These are phyloP conservation scores for Cepaea nemoralis DNA, from an alignment of 1,140 invertebrate species.

Conservation along the genomic window DNA sequence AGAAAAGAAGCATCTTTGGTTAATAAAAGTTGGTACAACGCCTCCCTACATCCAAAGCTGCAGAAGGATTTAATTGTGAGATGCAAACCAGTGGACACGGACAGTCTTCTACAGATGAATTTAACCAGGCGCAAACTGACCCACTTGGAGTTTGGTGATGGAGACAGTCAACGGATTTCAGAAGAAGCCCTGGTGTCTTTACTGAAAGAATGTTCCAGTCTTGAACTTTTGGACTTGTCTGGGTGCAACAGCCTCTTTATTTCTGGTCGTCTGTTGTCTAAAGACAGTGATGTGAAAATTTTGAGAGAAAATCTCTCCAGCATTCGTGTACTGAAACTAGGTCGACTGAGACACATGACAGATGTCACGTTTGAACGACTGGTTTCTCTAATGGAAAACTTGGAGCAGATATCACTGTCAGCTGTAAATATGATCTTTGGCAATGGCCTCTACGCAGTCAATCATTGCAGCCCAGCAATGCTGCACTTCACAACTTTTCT, in stretches of 20 bases:
- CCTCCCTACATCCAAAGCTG: constrained; percentile 64
- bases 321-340: constrained; percentile 15
- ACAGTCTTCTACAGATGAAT: background rate
- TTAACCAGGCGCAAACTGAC: constrained; percentile 24
- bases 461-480: constrained; percentile 17
- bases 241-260: constrained; percentile 28
- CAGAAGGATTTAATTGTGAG: constrained; percentile 63
- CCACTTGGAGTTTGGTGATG: constrained; percentile 31
- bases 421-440: constrained; percentile 37
- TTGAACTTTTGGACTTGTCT: constrained; percentile 25
- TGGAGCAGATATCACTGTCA: constrained; percentile 25
- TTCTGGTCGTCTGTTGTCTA: constrained; percentile 18
- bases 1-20: constrained; percentile 68
- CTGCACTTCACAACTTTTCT: constrained; percentile 28
- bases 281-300: background rate
- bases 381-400: constrained; percentile 12
- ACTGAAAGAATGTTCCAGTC: constrained; percentile 21
- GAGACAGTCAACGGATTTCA: background rate
- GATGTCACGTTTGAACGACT: constrained; percentile 33
- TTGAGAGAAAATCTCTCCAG: background rate
- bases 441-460: background rate
- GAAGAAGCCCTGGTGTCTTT: constrained; percentile 21
- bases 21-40: constrained; percentile 64
- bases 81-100: constrained; percentile 30
- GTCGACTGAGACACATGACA: constrained; percentile 30